Percentiles rank a stretch among this genome's conserved stretches.
phyloP scores from a whole-genome alignment of 2,113 vertebrate species.

The Anser cygnoides region DNA sequence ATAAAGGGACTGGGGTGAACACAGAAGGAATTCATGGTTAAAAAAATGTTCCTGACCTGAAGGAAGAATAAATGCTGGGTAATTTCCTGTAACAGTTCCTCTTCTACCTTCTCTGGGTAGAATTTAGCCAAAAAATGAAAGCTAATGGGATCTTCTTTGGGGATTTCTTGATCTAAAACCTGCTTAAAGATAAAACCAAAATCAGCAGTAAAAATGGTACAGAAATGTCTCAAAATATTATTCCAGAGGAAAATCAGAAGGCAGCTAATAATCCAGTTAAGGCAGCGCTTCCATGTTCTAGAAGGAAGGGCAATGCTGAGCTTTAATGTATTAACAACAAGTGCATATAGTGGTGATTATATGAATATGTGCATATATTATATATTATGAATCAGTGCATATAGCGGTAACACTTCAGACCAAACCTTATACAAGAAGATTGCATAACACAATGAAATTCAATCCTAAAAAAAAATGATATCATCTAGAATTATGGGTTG shows the following conservation, averaged over 20 bases:
- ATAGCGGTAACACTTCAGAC: background rate
- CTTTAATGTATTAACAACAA: background rate
- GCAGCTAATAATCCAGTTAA: background rate
- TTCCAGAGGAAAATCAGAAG: background rate
- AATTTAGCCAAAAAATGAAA: conserved; percentile 93
- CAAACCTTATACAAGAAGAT: background rate
- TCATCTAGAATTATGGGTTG: background rate
- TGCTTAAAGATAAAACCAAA: conserved; percentile 60
- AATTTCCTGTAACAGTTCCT: conserved; percentile 93
- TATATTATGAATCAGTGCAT: background rate
- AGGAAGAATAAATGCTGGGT: conserved; percentile 96
- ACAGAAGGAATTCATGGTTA: background rate
- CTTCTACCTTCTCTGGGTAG: conserved; percentile 94
- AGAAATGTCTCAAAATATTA: background rate
- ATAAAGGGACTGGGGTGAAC: background rate
- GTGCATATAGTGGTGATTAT: too few species aligned
- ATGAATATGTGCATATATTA: too few species aligned
- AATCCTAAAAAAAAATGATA: background rate
- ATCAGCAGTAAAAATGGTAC: background rate
- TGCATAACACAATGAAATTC: background rate
- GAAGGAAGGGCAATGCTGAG: background rate
- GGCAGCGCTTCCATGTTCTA: background rate
- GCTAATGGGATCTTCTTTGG: conserved; percentile 90
- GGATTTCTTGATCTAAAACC: conserved; percentile 94
- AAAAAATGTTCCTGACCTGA: conserved; percentile 80